Base-by-base conservation (phyloP, 1,140 invertebrate species). In the Chrysomallon squamiferum region DNA sequence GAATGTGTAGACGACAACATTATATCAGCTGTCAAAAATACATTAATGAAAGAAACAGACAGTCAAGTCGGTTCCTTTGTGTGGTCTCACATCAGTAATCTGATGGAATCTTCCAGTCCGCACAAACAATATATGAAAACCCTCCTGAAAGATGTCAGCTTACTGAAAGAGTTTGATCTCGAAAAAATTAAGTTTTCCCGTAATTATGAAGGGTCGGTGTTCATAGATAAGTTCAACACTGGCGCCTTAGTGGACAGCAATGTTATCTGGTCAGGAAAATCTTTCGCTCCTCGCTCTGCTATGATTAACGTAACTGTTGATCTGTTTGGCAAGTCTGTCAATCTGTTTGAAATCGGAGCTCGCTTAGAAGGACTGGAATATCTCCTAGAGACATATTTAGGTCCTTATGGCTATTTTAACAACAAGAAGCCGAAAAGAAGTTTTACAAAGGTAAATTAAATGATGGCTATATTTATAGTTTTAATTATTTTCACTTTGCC, bases 311-410 rank as follows among this genome's bases (percentile, higher is more conserved):
- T 97, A 0, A 95, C 93, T 0, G 87, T 92, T 2, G 92, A 96
- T 78, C 61, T 96, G 1, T 97, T 97, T 78, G 95, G 95, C 22
- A 90, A 92, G 43, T 90, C 89, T 27, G 89, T 95, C 71, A 97
- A 97, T 80, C 87, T 96, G 25, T 85, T 97, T 33, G 93, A 97
- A 83, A 88, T 96, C 13, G 91, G 91, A 57, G 88, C 90, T 2
- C 91, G 95, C 66, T 89, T 93, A 78, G 93, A 96, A 78, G 96
- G 96, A 75, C 78, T 97, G 25, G 95, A 97, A 71, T 87, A 88
- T 54, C 76, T 95, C 0, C 78, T 96, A 7, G 95, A 97, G 85
- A 90, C 91, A 52, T 92, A 93, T 77, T 88, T 97, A 43, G 95
- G 79, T 49, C 71, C 76, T 22, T 71, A 68, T 58, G 72, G 71